phyloP scores from a whole-genome alignment of 2,113 vertebrate species.

The Phycodurus eques region DNA sequence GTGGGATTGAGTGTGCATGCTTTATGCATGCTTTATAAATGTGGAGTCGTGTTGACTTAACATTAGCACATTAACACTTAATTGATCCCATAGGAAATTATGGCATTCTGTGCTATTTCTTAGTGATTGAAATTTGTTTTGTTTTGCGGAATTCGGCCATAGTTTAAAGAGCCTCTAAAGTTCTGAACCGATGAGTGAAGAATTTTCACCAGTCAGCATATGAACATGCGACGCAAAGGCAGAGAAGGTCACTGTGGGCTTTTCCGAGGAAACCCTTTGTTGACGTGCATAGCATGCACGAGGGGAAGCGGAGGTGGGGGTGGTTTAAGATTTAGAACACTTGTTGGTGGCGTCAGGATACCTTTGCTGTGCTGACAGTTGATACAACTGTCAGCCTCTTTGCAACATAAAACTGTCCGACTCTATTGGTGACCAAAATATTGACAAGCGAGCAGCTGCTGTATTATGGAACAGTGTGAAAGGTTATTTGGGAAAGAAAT shows the following conservation, averaged over 20 bases:
- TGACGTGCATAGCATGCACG: slow-evolving; percentile 35
- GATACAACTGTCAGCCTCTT: slow-evolving; percentile 35
- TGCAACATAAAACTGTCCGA: slow-evolving; percentile 34
- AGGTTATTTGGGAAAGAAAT: slow-evolving; percentile 42
- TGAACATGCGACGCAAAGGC: slow-evolving; percentile 39
- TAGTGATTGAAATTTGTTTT: neutral
- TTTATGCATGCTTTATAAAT: slow-evolving; percentile 12
- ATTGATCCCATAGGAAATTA: neutral
- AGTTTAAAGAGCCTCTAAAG: slow-evolving; percentile 4
- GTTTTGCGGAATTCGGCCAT: neutral
- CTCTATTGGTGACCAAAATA: slow-evolving; percentile 53
- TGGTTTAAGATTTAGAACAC: slow-evolving; percentile 22
- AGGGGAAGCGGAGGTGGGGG: slow-evolving; percentile 2
- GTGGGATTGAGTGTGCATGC: slow-evolving; percentile 25
- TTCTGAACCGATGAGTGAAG: neutral
- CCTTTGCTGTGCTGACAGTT: slow-evolving; percentile 34
- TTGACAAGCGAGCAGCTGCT: slow-evolving; percentile 39
- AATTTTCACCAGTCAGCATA: slow-evolving; percentile 40
- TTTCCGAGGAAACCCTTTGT: slow-evolving; percentile 61
- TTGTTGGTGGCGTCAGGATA: slow-evolving; percentile 31
- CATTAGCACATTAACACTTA: neutral
- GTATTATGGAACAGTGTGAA: slow-evolving; percentile 34
- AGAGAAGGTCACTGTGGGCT: slow-evolving; percentile 50
- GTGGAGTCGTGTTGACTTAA: neutral
- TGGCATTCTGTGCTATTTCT: neutral